Evolutionary conservation across 1,140 invertebrate genomes (phyloP).

Genomic region (Uloborus diversus): DNA sequence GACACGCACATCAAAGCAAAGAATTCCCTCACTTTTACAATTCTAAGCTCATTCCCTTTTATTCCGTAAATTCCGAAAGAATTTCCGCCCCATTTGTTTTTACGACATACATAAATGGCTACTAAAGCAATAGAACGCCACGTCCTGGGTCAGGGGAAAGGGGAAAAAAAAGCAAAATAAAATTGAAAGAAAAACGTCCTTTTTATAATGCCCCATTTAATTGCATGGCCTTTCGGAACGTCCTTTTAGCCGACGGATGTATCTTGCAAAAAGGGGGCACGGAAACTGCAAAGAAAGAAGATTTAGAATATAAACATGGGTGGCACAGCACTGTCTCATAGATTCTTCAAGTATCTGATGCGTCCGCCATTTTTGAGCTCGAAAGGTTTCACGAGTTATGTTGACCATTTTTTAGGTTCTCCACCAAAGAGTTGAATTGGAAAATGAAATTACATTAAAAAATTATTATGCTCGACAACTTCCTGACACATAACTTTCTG

Average conservation of each 20-base stretch:
- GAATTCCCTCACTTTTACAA: slow-evolving; percentile 33
- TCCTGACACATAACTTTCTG: too few species aligned
- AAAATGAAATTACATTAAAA: too few species aligned
- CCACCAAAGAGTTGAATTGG: too few species aligned
- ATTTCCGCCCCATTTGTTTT: slow-evolving; percentile 50
- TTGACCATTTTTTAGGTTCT: too few species aligned
- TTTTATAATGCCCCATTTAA: slow-evolving; percentile 53
- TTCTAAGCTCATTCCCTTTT: slow-evolving; percentile 32
- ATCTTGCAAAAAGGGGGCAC: neutral
- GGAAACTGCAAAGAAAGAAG: too few species aligned
- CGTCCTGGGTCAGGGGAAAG: neutral
- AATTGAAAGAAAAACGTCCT: neutral
- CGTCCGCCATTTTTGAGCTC: too few species aligned
- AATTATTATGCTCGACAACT: too few species aligned
- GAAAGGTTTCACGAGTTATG: too few species aligned
- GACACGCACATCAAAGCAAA: slow-evolving; percentile 16
- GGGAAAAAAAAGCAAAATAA: neutral
- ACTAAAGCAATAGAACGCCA: slow-evolving; percentile 38
- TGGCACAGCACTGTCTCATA: too few species aligned
- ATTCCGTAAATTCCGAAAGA: slow-evolving; percentile 48
- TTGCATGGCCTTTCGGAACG: slow-evolving; percentile 52
- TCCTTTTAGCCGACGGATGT: neutral
- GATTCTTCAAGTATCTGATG: too few species aligned
- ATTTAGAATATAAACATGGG: too few species aligned
- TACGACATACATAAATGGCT: slow-evolving; percentile 55